phyloP scores from a whole-genome alignment of 2,888 invertebrate species.

The Bhutanitis thaidina region DNA sequence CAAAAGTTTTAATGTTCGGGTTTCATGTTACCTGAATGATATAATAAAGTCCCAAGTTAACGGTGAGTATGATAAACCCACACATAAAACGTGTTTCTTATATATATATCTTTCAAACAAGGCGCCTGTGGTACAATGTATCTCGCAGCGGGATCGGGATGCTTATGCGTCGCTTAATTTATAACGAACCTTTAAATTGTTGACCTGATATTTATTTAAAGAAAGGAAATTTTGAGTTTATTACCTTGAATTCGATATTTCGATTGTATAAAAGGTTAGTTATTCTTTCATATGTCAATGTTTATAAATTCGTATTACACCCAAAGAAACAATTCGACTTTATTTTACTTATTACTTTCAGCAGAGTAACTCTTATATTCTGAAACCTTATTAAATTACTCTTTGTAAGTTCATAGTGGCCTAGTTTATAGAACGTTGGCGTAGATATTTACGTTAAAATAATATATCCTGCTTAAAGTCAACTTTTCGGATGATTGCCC shows the following conservation, averaged over 20 bases:
- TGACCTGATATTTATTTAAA: constrained; percentile 30
- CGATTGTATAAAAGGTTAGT: too few relatives aligned
- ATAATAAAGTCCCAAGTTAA: constrained; percentile 67
- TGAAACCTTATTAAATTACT: neutral
- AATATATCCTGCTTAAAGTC: neutral
- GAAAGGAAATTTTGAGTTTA: neutral
- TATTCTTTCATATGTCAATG: too few relatives aligned
- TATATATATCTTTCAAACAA: constrained; percentile 59
- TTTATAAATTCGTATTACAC: too few relatives aligned
- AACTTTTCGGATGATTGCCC: neutral
- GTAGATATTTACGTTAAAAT: constrained; percentile 1
- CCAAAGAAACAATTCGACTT: too few relatives aligned
- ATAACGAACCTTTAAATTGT: constrained; percentile 54
- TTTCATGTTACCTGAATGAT: constrained; percentile 57
- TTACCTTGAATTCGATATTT: too few relatives aligned
- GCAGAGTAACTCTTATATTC: too few relatives aligned
- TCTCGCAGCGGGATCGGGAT: constrained; percentile 57
- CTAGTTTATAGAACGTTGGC: neutral
- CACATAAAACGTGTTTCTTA: constrained; percentile 46
- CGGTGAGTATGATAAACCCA: constrained; percentile 57
- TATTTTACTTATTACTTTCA: too few relatives aligned
- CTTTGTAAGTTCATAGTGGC: neutral
- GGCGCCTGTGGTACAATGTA: constrained; percentile 57
- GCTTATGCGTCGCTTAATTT: constrained; percentile 56
- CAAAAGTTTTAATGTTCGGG: constrained; percentile 48